These are phyloP conservation scores for Fragum fragum DNA, from an alignment of 2,888 invertebrate genomes.

Conservation along the genomic window DNA sequence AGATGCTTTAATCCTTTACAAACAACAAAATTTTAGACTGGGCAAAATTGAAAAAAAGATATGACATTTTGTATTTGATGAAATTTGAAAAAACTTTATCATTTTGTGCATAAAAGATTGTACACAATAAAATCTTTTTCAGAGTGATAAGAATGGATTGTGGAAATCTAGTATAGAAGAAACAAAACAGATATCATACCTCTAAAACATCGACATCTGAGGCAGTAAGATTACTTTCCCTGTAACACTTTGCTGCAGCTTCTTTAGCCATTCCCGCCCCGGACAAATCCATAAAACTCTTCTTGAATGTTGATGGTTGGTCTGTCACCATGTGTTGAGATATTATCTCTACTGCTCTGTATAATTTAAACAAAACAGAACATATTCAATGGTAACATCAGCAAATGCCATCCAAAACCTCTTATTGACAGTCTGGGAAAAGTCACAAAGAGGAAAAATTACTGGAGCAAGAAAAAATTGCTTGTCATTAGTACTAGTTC, in stretches of 20 bases:
- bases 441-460: too few species aligned
- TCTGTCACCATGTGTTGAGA: slow-evolving; percentile 99
- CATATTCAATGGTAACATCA: not conserved
- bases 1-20: too few species aligned
- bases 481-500: not conserved
- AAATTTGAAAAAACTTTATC: not conserved
- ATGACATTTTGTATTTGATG: too few species aligned
- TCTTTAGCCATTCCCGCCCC: slow-evolving; percentile 96
- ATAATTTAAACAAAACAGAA: not conserved
- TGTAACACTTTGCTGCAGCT: slow-evolving; percentile 88
- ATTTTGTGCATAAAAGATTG: too few species aligned
- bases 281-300: slow-evolving; percentile 92
- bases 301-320: slow-evolving; percentile 93
- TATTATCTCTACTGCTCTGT: slow-evolving; percentile 96
- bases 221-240: slow-evolving; percentile 69
- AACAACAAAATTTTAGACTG: too few species aligned
- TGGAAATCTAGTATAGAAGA: too few species aligned
- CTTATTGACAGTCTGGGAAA: too few species aligned
- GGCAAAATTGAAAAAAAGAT: too few species aligned
- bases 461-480: not conserved
- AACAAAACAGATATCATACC: too few species aligned
- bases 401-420: too few species aligned
- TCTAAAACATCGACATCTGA: slow-evolving; percentile 79
- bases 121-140: too few species aligned
- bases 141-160: too few species aligned